Percentiles rank a stretch among this genome's conserved stretches.
Conservation (phyloP, 2,113 vertebrate species). For the Telmatochromis brichardi region DNA sequence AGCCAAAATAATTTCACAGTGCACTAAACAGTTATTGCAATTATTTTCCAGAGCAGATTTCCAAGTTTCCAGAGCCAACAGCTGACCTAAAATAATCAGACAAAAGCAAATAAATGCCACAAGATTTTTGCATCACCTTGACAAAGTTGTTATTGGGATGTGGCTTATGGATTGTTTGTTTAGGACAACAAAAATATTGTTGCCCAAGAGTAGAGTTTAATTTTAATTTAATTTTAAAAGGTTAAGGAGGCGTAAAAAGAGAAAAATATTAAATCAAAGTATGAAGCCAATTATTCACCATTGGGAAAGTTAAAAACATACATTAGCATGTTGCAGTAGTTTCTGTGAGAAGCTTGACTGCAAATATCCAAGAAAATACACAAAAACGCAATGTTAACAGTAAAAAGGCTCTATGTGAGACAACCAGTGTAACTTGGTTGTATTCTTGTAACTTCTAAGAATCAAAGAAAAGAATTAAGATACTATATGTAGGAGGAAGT, state of each 20-base stretch:
- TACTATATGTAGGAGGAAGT: background rate
- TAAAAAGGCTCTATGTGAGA: accelerated
- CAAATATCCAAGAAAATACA: accelerated
- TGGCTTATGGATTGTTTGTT: background rate
- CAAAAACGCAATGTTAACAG: background rate
- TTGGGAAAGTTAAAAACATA: background rate
- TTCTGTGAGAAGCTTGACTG: background rate
- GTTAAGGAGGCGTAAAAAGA: background rate
- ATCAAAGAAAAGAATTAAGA: background rate
- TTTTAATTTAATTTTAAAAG: background rate
- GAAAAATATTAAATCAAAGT: background rate
- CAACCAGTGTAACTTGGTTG: accelerated
- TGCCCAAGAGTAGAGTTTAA: background rate
- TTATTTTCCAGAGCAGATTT: background rate
- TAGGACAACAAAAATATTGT: accelerated
- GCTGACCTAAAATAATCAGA: accelerated
- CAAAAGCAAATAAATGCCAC: background rate
- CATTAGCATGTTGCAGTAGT: background rate
- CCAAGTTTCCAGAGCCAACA: background rate
- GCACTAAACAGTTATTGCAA: background rate
- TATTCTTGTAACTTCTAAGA: background rate
- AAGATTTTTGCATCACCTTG: background rate
- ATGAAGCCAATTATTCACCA: background rate
- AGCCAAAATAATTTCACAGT: background rate
- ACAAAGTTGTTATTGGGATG: background rate